These are phyloP conservation scores for Drosophila nr. medialis DNA, from an alignment of 2,888 invertebrate genomes.

Conservation along the genomic window DNA sequence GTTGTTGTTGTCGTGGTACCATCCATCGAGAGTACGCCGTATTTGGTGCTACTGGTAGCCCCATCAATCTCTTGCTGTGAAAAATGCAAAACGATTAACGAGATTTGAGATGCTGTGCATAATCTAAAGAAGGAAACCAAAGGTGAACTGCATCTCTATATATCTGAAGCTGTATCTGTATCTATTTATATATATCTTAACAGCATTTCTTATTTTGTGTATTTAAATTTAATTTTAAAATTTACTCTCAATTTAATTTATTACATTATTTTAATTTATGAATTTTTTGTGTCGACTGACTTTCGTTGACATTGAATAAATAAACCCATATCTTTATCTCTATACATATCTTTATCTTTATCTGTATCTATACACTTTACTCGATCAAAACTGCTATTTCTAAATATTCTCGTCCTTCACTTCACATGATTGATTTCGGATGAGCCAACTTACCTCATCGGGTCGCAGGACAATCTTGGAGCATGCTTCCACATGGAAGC, in stretches of 20 bases:
- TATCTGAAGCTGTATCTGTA: not conserved
- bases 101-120: not conserved
- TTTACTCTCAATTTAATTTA: too few relatives aligned
- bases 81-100: not conserved
- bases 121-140: not conserved
- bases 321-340: too few relatives aligned
- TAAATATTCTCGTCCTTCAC: not conserved
- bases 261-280: too few relatives aligned
- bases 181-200: too few relatives aligned
- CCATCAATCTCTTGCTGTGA: slow-evolving; percentile 88
- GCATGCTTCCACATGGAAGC: slow-evolving; percentile 92
- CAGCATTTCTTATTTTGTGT: too few relatives aligned
- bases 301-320: too few relatives aligned
- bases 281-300: too few relatives aligned
- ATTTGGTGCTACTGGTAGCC: slow-evolving; percentile 86
- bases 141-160: not conserved
- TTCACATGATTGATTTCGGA: not conserved
- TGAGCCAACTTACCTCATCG: slow-evolving; percentile 87
- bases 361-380: too few relatives aligned
- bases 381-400: not conserved
- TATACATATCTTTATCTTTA: too few relatives aligned
- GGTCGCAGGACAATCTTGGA: slow-evolving; percentile 93
- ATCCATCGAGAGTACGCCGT: slow-evolving; percentile 91
- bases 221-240: too few relatives aligned
- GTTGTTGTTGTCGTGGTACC: slow-evolving; percentile 85